phyloP scores from a whole-genome alignment of 2,888 invertebrate genomes.

The Andrena trimmerana region DNA sequence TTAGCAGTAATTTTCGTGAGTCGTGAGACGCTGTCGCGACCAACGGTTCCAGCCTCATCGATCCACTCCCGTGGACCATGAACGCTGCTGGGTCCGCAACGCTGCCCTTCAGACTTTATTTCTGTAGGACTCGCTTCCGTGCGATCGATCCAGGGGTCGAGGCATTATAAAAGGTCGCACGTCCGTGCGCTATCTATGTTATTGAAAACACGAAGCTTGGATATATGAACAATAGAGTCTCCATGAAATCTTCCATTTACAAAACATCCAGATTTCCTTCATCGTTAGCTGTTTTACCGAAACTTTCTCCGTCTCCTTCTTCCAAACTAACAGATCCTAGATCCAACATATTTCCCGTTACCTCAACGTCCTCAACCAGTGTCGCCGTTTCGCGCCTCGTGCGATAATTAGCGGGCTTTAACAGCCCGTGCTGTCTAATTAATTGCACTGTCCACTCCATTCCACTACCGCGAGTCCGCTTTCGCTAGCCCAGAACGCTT shows the following conservation, averaged over 20 bases:
- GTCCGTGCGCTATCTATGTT: too few relatives aligned
- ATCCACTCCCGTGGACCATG: constrained; percentile 16
- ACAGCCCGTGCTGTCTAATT: constrained; percentile 15
- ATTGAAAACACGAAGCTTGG: too few relatives aligned
- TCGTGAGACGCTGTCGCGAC: constrained; percentile 43
- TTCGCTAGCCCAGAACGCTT: background rate
- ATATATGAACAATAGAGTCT: too few relatives aligned
- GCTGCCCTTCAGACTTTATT: constrained; percentile 1
- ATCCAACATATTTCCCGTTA: background rate
- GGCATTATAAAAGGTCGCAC: too few relatives aligned
- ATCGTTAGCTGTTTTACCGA: too few relatives aligned
- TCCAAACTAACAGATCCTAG: background rate
- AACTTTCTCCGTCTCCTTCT: too few relatives aligned
- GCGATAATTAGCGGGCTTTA: constrained; percentile 20
- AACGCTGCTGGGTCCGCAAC: background rate
- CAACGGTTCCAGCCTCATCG: constrained; percentile 12
- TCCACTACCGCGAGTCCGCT: background rate
- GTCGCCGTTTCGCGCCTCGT: constrained; percentile 6
- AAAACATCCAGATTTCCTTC: too few relatives aligned
- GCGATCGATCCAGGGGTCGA: background rate
- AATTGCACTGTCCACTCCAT: constrained; percentile 12
- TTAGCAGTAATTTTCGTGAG: constrained; percentile 58
- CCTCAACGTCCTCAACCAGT: background rate
- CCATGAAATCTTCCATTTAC: too few relatives aligned
- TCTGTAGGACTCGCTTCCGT: background rate